Evolutionary conservation across 2,113 vertebrate genomes (phyloP).

Genomic region (Pogona vitticeps): DNA sequence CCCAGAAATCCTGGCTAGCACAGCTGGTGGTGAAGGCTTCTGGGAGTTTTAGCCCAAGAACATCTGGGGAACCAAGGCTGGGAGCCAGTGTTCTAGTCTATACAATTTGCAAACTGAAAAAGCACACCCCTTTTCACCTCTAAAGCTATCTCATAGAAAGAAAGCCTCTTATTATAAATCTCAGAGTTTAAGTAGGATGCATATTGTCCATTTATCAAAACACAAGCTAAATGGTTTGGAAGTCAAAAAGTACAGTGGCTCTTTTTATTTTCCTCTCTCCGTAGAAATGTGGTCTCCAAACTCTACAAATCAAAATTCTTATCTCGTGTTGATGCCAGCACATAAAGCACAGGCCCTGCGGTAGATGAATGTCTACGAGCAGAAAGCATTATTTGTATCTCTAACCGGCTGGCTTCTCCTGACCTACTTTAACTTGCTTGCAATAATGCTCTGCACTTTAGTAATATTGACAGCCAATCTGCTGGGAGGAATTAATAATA

Average conservation of each 20-base stretch:
- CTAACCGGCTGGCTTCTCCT: constrained; percentile 58
- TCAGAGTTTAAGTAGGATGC: background rate
- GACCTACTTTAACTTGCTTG: constrained; percentile 70
- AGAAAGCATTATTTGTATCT: constrained; percentile 67
- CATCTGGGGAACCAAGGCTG: too few species aligned
- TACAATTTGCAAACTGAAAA: constrained; percentile 14
- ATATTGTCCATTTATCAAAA: constrained; percentile 21
- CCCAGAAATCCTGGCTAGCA: too few species aligned
- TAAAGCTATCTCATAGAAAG: background rate
- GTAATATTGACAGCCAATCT: constrained; percentile 62
- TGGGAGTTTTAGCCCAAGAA: too few species aligned
- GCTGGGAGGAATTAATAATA: constrained; percentile 63
- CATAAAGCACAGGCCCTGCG: constrained; percentile 60
- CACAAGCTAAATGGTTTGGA: constrained; percentile 26
- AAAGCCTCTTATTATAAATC: background rate
- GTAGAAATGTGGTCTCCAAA: constrained; percentile 56
- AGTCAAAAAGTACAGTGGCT: constrained; percentile 21
- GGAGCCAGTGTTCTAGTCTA: background rate
- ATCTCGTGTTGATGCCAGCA: constrained; percentile 64
- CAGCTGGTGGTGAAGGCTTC: too few species aligned
- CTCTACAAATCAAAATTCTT: constrained; percentile 72
- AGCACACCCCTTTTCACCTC: constrained; percentile 9
- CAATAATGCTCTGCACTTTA: constrained; percentile 58
- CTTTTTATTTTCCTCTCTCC: constrained; percentile 30
- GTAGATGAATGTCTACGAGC: constrained; percentile 65